Percentiles rank a stretch among this genome's conserved stretches.
Conservation (phyloP, 1,140 invertebrate species). For the Varroa destructor region DNA sequence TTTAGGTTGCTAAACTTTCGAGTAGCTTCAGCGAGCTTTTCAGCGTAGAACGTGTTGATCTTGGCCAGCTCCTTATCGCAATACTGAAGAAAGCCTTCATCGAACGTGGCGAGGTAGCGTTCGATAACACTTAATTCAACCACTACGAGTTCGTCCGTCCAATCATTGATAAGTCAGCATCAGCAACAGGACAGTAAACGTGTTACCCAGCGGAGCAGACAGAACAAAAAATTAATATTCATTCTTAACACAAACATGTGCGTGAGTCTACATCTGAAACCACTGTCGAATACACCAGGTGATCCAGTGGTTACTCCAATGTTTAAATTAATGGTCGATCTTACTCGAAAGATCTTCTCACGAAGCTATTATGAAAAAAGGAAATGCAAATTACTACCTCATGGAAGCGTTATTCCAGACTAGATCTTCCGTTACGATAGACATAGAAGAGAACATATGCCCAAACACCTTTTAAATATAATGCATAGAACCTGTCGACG, state of each 20-base stretch:
- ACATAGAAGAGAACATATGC: no score
- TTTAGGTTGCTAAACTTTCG: conserved; percentile 80
- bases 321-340: no score
- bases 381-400: no score
- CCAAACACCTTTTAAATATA: no score
- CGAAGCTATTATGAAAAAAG: no score
- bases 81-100: conserved; percentile 86
- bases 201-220: neutral
- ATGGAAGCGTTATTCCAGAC: no score
- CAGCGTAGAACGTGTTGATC: conserved; percentile 86
- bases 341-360: no score
- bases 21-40: conserved; percentile 92
- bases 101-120: conserved; percentile 83
- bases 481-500: no score
- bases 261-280: no score
- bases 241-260: neutral
- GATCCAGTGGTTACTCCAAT: no score
- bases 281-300: no score
- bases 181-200: conserved; percentile 5
- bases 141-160: conserved; percentile 33
- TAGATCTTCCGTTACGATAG: no score
- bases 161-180: conserved; percentile 10
- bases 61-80: conserved; percentile 89
- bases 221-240: conserved; percentile 4
- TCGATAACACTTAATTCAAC: conserved; percentile 72